Evolutionary conservation across 2,113 vertebrate genomes (phyloP).

Genomic region (Oreochromis tanganicae): DNA sequence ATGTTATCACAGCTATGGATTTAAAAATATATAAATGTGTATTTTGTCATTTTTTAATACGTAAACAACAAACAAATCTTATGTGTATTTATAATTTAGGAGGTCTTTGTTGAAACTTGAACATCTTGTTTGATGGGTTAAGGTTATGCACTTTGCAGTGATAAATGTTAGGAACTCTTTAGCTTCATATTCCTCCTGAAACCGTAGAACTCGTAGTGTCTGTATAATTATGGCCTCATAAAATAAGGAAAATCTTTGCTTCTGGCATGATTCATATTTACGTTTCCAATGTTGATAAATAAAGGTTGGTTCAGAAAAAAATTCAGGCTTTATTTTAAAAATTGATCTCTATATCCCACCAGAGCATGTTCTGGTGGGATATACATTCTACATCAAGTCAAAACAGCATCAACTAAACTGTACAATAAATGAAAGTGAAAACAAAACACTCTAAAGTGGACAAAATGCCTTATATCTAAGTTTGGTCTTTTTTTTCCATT

Average conservation of each 20-base stretch:
- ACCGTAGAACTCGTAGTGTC: not conserved
- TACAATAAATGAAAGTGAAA: not conserved
- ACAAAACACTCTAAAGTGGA: not conserved
- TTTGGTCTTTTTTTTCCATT: not conserved
- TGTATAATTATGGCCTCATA: not conserved
- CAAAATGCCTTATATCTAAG: not conserved
- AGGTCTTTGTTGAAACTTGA: not conserved
- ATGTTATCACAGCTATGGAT: not conserved
- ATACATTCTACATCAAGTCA: not conserved
- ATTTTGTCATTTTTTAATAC: not conserved
- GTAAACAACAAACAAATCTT: not conserved
- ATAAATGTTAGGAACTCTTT: not conserved
- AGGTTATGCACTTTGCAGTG: not conserved
- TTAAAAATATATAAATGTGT: not conserved
- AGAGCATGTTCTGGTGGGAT: too few relatives aligned
- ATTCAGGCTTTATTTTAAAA: too few relatives aligned
- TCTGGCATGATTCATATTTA: not conserved
- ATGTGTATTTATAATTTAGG: not conserved
- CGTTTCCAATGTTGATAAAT: too few relatives aligned
- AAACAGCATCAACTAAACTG: not conserved
- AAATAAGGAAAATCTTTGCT: not conserved
- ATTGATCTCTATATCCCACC: too few relatives aligned
- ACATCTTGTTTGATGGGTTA: not conserved
- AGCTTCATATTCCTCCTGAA: not conserved
- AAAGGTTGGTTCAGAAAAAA: too few relatives aligned